These are phyloP conservation scores for Corbicula japonica DNA, from an alignment of 2,888 invertebrate genomes.

Conservation along the genomic window DNA sequence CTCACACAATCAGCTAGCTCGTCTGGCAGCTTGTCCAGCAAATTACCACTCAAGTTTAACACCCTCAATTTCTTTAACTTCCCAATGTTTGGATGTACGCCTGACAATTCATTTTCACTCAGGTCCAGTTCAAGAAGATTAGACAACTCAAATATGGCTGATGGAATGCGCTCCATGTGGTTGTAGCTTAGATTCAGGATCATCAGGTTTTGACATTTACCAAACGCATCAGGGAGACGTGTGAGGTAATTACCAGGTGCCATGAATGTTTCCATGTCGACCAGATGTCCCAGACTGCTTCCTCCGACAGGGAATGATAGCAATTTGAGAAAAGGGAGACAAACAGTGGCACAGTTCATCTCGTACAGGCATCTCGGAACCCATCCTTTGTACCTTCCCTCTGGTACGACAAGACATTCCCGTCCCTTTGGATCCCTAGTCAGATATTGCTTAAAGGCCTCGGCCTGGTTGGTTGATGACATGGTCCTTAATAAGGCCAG, in stretches of 20 bases:
- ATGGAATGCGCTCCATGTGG: constrained; percentile 75
- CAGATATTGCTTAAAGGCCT: constrained; percentile 75
- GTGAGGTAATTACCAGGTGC: constrained; percentile 80
- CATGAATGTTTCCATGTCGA: constrained; percentile 76
- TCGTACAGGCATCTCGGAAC: constrained; percentile 79
- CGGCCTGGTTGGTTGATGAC: constrained; percentile 70
- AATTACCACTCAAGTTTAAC: constrained; percentile 78
- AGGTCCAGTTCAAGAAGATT: constrained; percentile 74
- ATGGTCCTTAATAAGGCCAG: no score
- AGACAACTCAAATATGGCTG: constrained; percentile 72
- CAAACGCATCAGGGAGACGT: constrained; percentile 77
- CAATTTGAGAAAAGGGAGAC: constrained; percentile 79
- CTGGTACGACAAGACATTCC: constrained; percentile 73
- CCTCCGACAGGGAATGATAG: constrained; percentile 82
- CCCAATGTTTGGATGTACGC: constrained; percentile 72
- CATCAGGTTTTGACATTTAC: constrained; percentile 72
- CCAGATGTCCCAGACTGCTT: constrained; percentile 76
- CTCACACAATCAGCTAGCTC: constrained; percentile 75
- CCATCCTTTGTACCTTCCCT: constrained; percentile 82
- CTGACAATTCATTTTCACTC: constrained; percentile 77
- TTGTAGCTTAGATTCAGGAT: constrained; percentile 80
- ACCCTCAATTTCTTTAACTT: constrained; percentile 72
- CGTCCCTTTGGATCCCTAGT: constrained; percentile 65
- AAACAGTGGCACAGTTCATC: constrained; percentile 72
- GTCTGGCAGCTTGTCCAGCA: constrained; percentile 73